Conservation (phyloP, 2,113 vertebrate genomes). For the Dicentrarchus labrax region DNA sequence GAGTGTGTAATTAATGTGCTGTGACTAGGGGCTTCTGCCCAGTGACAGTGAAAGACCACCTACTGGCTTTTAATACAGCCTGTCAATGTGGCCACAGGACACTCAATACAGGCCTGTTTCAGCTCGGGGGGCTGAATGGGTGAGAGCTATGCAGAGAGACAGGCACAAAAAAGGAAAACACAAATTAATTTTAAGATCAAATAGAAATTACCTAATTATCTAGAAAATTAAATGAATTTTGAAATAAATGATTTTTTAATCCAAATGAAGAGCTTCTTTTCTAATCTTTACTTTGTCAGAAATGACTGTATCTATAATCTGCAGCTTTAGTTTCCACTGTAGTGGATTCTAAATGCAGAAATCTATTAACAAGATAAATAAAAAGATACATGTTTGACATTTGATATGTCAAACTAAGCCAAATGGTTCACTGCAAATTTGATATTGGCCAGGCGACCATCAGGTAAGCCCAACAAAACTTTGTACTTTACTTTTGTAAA, state of each 20-base stretch:
- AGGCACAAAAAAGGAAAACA: constrained; percentile 3
- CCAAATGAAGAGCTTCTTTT: background rate
- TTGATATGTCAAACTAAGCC: background rate
- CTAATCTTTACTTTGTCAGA: background rate
- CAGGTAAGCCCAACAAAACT: background rate
- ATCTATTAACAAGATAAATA: background rate
- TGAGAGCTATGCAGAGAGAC: constrained; percentile 38
- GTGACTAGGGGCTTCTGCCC: constrained; percentile 79
- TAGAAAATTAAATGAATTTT: background rate
- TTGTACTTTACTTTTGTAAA: no score
- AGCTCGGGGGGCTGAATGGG: constrained; percentile 56
- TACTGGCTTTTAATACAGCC: constrained; percentile 84
- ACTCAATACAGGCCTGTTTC: constrained; percentile 57
- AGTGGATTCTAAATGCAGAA: background rate
- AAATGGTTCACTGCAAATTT: background rate
- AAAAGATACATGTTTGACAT: background rate
- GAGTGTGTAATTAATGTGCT: constrained; percentile 80
- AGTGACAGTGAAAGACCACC: constrained; percentile 81
- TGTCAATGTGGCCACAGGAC: constrained; percentile 81
- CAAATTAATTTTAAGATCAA: background rate
- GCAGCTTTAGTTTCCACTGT: background rate
- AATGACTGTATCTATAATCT: background rate
- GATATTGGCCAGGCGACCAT: background rate
- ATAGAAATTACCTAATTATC: background rate
- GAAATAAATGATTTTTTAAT: background rate